Evolutionary conservation across 1,140 invertebrate species (phyloP), one percentile per base, ranked within the genome.

Genomic region (Lepidurus arcticus): DNA sequence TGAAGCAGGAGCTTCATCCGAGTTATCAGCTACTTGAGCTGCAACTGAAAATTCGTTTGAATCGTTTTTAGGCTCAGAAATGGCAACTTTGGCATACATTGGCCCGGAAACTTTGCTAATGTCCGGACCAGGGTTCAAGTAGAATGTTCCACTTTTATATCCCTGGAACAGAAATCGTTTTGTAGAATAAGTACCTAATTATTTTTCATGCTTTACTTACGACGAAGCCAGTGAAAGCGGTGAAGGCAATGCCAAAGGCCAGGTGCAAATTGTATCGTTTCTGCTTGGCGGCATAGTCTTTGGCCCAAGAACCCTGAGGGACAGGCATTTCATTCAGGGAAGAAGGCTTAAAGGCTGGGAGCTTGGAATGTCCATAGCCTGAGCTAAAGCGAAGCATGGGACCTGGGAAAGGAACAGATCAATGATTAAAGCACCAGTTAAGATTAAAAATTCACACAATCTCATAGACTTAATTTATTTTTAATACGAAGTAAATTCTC

Each of bases 281-380:
- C 81, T 93, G 89, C 44, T 87, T 87, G 42, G 88, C 87, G 78
- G 90, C 87, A 82, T 92, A 83, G 44, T 88, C 82, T 24, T 90
- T 88, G 81, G 91, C 85, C 92, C 92, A 94, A 11, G 89, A 90
- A 42, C 92, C 92, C 75, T 87, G 84, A 7, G 92, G 92, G 16
- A 90, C 87, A 6, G 91, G 90, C 82, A 93, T 82, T 81, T 94
- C 92, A 82, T 93, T 90, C 88, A 92, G 89, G 13, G 86, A 88
- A 21, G 88, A 83, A 11, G 79, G 81, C 74, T 82, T 84, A 78
- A 79, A 80, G 42, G 76, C 44, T 13, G 80, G 47, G 13, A 73
- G 7, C 8, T 44, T 47, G n/a, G 24, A 44, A n/a, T 76, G 45
- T 76, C 79, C 79, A 34, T 78, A 45, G 42, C 74, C 78, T 8